phyloP scores from a whole-genome alignment of 2,113 vertebrate genomes.

The Oncorhynchus kisutch region DNA sequence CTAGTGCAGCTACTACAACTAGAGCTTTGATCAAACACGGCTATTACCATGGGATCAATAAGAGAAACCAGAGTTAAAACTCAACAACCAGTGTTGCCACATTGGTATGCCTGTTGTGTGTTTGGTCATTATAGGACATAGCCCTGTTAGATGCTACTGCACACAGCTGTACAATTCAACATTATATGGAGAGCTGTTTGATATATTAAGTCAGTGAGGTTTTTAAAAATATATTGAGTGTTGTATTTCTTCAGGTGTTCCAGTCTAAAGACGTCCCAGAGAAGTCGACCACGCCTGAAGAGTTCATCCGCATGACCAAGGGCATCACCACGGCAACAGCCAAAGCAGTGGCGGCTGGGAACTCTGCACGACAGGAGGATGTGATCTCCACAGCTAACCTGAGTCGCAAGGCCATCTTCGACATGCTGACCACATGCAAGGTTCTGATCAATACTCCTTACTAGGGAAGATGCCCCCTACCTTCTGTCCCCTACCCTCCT shows the following conservation, averaged over 20 bases:
- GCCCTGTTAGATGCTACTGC: too few relatives aligned
- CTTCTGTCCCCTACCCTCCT: too few relatives aligned
- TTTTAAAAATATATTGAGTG: too few relatives aligned
- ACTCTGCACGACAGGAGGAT: conserved; percentile 94
- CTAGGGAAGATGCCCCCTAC: too few relatives aligned
- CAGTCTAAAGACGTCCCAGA: conserved; percentile 86
- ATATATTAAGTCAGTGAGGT: too few relatives aligned
- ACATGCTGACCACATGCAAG: conserved; percentile 89
- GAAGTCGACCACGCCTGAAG: conserved; percentile 90
- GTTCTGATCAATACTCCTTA: conserved; percentile 30
- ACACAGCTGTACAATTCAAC: too few relatives aligned
- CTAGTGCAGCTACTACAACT: not conserved
- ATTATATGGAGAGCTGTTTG: too few relatives aligned
- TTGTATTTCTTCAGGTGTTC: conserved; percentile 79
- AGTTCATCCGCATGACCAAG: conserved; percentile 98
- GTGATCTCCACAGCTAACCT: conserved; percentile 96
- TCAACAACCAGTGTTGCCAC: too few relatives aligned
- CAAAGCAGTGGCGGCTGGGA: conserved; percentile 96
- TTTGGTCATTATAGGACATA: too few relatives aligned
- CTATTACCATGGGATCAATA: not conserved
- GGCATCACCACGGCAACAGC: conserved; percentile 98
- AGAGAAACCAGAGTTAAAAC: too few relatives aligned
- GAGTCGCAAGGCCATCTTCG: conserved; percentile 94
- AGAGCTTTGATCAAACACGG: not conserved
- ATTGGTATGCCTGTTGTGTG: too few relatives aligned